These are phyloP conservation scores for Tachysurus fulvidraco DNA, from an alignment of 2,113 vertebrate genomes.

Conservation along the genomic window DNA sequence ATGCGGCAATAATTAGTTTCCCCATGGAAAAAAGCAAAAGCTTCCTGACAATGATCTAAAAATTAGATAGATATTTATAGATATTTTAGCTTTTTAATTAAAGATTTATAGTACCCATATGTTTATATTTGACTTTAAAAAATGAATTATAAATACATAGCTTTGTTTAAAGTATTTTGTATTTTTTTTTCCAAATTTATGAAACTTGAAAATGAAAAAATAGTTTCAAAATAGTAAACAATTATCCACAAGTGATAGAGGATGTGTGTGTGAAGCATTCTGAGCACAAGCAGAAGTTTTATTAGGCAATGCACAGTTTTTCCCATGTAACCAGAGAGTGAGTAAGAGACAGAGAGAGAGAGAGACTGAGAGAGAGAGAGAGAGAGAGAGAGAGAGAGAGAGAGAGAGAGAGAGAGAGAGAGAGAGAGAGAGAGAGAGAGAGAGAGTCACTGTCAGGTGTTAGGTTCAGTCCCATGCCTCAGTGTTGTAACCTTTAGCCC, in stretches of 20 bases:
- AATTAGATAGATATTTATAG: not conserved
- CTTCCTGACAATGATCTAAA: not conserved
- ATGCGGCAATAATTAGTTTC: not conserved
- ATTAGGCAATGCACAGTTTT: constrained; percentile 15
- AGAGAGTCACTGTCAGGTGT: constrained; percentile 70
- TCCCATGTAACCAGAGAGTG: constrained; percentile 32
- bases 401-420: constrained; percentile 25
- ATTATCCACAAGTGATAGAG: not conserved
- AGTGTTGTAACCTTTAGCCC: constrained; percentile 75
- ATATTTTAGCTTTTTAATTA: not conserved
- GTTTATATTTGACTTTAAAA: not conserved
- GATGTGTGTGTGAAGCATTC: not conserved
- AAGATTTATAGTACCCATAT: not conserved
- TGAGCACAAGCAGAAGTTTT: not conserved
- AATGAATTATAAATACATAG: not conserved
- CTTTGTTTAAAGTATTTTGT: not conserved
- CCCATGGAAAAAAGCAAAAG: not conserved
- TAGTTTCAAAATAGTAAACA: not conserved
- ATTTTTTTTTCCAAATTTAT: not conserved
- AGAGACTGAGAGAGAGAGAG: constrained; percentile 32
- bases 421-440: constrained; percentile 27
- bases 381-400: constrained; percentile 22
- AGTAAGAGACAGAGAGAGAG: no score
- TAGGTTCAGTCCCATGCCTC: constrained; percentile 74
- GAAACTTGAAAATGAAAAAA: not conserved